phyloP scores from a whole-genome alignment of 2,888 invertebrate genomes.

The Pandemis corylana region DNA sequence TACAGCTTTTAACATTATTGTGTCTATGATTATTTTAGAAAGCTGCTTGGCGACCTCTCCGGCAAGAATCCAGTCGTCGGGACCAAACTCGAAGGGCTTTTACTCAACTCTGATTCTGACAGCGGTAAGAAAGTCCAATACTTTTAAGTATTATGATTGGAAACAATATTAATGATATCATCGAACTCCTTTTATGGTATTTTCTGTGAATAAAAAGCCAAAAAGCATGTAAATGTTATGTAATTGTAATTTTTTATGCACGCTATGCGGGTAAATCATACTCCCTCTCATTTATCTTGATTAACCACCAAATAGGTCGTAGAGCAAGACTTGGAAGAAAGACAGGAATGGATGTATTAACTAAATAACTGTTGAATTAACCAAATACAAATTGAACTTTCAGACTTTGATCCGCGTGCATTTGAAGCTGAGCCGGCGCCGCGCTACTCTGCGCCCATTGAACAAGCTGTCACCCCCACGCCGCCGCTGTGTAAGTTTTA shows the following conservation, averaged over 20 bases:
- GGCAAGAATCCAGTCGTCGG: slow-evolving; percentile 88
- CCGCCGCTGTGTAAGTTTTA: slow-evolving; percentile 89
- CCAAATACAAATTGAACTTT: slow-evolving; percentile 27
- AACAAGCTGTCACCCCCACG: slow-evolving; percentile 72
- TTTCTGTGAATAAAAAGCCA: too few species aligned
- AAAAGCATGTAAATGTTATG: too few species aligned
- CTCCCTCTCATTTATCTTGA: too few species aligned
- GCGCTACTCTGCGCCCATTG: slow-evolving; percentile 65
- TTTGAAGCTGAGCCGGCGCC: slow-evolving; percentile 86
- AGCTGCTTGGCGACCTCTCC: slow-evolving; percentile 63
- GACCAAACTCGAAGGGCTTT: slow-evolving; percentile 90
- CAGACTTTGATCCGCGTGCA: slow-evolving; percentile 95
- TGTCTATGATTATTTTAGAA: slow-evolving; percentile 53
- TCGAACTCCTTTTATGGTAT: too few species aligned
- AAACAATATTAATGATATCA: neutral
- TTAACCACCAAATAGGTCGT: too few species aligned
- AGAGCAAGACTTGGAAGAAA: too few species aligned
- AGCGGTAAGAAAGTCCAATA: slow-evolving; percentile 78
- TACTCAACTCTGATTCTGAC: slow-evolving; percentile 92
- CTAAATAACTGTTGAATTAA: too few species aligned
- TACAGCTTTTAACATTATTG: neutral
- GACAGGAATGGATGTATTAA: too few species aligned
- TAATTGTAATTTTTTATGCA: too few species aligned
- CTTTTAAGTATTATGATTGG: neutral
- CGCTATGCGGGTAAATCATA: too few species aligned